Evolutionary conservation across 2,113 vertebrate genomes (phyloP).

Genomic region (Trachemys scripta): DNA sequence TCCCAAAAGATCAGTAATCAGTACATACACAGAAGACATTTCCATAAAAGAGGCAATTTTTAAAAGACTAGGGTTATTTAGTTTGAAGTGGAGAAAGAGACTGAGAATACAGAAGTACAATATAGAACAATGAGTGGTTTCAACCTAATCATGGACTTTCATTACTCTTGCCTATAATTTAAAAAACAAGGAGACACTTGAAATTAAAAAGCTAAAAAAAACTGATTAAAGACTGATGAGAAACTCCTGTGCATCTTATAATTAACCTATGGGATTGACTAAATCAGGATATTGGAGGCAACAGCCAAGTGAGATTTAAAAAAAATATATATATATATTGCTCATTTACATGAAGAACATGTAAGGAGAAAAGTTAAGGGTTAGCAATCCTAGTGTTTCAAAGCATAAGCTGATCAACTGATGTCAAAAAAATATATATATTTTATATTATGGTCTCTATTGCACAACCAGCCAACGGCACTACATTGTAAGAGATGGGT

Average conservation of each 20-base stretch:
- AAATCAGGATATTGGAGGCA: background rate
- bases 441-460: background rate
- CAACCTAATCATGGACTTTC: background rate
- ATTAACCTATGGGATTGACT: background rate
- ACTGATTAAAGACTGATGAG: background rate
- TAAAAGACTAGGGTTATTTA: background rate
- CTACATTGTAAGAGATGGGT: background rate
- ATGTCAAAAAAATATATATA: background rate
- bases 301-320: background rate
- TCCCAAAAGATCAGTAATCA: constrained; percentile 1
- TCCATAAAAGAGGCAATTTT: background rate
- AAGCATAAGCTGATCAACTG: background rate
- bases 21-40: background rate
- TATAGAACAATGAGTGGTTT: background rate
- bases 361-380: background rate
- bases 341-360: rapidly evolving
- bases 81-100: background rate
- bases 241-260: background rate
- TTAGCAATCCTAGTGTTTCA: background rate
- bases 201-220: background rate
- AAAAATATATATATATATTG: background rate
- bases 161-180: constrained; percentile 10
- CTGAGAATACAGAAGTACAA: background rate
- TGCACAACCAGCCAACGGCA: background rate
- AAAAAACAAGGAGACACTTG: background rate